A percentile compares a stretch with the other conserved stretches of the same genome.
Conservation (phyloP, 2,888 invertebrate genomes). For the Helicoverpa assulta region DNA sequence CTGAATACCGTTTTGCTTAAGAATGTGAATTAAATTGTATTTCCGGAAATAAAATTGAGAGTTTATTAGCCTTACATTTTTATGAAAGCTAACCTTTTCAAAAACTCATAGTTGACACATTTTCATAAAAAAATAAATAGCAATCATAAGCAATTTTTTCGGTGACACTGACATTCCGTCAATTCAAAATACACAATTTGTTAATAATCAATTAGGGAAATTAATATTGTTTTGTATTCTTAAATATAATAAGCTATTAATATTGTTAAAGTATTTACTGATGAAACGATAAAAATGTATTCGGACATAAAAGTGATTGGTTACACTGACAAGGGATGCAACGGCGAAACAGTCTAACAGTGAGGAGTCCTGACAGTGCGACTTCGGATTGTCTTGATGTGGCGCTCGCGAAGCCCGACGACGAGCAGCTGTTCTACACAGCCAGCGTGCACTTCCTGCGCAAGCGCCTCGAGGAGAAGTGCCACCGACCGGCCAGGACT, state of each 20-base stretch:
- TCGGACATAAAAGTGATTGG: conserved; percentile 52
- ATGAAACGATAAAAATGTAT: conserved; percentile 70
- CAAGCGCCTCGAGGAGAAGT: conserved; percentile 79
- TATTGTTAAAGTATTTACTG: conserved; percentile 40
- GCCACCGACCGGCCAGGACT: conserved; percentile 42
- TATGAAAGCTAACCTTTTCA: conserved; percentile 29
- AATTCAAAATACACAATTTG: conserved; percentile 40
- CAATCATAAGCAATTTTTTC: conserved; percentile 1
- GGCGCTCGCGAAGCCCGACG: conserved; percentile 67
- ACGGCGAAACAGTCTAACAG: conserved; percentile 61
- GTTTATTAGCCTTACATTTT: background rate
- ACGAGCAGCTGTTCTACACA: conserved; percentile 79
- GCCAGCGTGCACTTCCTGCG: conserved; percentile 84
- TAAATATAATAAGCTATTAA: conserved; percentile 34
- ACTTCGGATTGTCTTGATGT: conserved; percentile 59
- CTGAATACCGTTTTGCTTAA: background rate
- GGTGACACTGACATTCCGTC: conserved; percentile 52
- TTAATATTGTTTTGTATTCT: conserved; percentile 51
- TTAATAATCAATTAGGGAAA: conserved; percentile 43
- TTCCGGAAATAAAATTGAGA: background rate
- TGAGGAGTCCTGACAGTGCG: conserved; percentile 54
- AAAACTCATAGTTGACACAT: background rate
- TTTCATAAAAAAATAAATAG: conserved; percentile 5
- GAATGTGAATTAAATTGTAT: conserved; percentile 1
- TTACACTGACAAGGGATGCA: conserved; percentile 73